These are phyloP conservation scores for Perognathus longimembris DNA, from an alignment of 2,113 vertebrate species.

Conservation along the genomic window DNA sequence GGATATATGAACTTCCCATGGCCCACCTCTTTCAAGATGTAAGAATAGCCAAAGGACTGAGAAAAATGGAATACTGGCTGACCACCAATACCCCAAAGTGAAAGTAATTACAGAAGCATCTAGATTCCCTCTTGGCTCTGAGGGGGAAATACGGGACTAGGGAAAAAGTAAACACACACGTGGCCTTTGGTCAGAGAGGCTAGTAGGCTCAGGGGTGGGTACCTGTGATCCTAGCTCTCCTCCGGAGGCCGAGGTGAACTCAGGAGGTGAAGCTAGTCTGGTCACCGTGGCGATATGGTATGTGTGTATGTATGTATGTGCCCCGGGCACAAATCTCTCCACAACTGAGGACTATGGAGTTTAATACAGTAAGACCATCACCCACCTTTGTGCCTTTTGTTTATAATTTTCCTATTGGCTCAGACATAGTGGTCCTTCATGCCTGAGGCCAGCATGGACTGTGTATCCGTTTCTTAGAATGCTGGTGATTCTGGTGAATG, in stretches of 20 bases:
- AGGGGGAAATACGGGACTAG: not conserved
- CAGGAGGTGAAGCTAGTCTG: not conserved
- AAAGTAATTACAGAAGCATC: not conserved
- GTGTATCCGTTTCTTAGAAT: not conserved
- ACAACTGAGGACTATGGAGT: not conserved
- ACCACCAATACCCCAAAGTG: not conserved
- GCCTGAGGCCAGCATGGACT: not conserved
- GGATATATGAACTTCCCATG: not conserved
- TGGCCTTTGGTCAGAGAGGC: not conserved
- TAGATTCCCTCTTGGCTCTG: not conserved
- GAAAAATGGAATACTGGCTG: not conserved
- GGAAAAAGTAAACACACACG: not conserved
- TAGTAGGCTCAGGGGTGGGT: not conserved
- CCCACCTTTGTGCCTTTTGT: not conserved
- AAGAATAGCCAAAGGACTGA: not conserved
- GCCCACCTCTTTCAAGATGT: not conserved
- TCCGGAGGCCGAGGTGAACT: not conserved
- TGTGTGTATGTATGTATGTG: not conserved
- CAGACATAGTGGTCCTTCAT: not conserved
- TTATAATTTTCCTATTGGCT: not conserved
- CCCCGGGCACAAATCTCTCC: not conserved
- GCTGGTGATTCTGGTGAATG: not conserved
- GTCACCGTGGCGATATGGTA: not conserved
- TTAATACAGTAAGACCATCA: not conserved
- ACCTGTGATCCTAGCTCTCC: not conserved